Conservation (phyloP, 2,888 invertebrate species). For the Dyspetes luteomarginatus region DNA sequence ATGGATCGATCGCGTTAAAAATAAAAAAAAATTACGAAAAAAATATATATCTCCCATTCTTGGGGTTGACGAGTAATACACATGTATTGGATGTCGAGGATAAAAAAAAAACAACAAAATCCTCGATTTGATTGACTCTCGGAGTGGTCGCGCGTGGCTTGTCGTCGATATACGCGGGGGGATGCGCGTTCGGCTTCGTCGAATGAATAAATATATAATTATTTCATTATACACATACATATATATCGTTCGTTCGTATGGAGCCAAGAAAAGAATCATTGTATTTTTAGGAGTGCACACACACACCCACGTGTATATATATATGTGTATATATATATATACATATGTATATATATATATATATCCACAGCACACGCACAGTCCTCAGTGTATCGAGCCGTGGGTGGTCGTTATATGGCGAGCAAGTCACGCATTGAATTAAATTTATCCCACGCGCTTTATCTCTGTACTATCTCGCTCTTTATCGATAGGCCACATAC, state of each 20-base stretch:
- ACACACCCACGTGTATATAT: background rate
- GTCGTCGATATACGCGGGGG: conserved; percentile 36
- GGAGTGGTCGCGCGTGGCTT: conserved; percentile 39
- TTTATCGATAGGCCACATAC: conserved; percentile 30
- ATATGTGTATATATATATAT: background rate
- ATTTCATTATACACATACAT: conserved; percentile 36
- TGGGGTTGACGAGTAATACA: background rate
- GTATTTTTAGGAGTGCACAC: conserved; percentile 38
- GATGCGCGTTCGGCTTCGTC: conserved; percentile 52
- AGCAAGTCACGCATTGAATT: conserved; percentile 71
- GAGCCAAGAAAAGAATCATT: conserved; percentile 3
- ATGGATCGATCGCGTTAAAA: background rate
- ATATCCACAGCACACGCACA: too few relatives aligned
- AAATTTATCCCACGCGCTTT: conserved; percentile 71
- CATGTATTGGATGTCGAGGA: background rate
- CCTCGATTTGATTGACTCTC: conserved; percentile 41
- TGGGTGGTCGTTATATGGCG: conserved; percentile 53
- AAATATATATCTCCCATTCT: too few relatives aligned
- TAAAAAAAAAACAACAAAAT: conserved; percentile 42
- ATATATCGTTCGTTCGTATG: conserved; percentile 23
- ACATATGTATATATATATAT: too few relatives aligned
- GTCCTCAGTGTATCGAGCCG: conserved; percentile 51
- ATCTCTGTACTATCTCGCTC: conserved; percentile 54
- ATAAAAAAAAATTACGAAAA: background rate
- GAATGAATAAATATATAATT: conserved; percentile 67